Evolutionary conservation across 1,140 invertebrate genomes (phyloP).

Genomic region (Penaeus indicus): DNA sequence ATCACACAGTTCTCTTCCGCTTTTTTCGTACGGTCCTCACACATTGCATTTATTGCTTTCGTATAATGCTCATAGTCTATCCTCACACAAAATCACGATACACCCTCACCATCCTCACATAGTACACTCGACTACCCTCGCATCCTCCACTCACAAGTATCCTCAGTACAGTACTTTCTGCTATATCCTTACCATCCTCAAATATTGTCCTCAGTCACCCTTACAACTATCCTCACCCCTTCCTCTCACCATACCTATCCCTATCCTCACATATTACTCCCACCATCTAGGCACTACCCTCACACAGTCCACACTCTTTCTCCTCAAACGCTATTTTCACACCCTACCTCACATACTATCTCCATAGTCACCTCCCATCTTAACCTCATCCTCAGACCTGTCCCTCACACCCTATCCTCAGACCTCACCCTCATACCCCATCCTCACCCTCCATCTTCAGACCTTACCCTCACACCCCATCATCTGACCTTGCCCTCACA

Average conservation of each 20-base stretch:
- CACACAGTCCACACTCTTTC: too few species aligned
- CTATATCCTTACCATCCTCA: neutral
- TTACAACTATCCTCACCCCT: neutral
- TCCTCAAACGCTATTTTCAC: too few species aligned
- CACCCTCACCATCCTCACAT: neutral
- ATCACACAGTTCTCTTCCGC: too few species aligned
- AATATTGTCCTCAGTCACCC: neutral
- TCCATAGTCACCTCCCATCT: neutral
- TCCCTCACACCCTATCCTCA: too few species aligned
- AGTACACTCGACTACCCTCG: neutral
- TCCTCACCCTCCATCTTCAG: neutral
- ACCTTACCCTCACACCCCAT: neutral
- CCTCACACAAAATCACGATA: neutral
- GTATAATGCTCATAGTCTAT: too few species aligned
- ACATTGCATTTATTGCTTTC: too few species aligned
- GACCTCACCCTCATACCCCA: neutral
- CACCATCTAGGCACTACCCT: too few species aligned
- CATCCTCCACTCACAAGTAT: neutral
- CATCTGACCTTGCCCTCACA: neutral
- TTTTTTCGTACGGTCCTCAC: too few species aligned
- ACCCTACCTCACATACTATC: neutral
- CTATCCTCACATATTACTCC: too few species aligned
- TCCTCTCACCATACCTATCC: neutral
- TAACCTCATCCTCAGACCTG: neutral
- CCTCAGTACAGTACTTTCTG: neutral